Base-by-base conservation (phyloP, 2,888 invertebrate genomes). In the Synergus japonicus region DNA sequence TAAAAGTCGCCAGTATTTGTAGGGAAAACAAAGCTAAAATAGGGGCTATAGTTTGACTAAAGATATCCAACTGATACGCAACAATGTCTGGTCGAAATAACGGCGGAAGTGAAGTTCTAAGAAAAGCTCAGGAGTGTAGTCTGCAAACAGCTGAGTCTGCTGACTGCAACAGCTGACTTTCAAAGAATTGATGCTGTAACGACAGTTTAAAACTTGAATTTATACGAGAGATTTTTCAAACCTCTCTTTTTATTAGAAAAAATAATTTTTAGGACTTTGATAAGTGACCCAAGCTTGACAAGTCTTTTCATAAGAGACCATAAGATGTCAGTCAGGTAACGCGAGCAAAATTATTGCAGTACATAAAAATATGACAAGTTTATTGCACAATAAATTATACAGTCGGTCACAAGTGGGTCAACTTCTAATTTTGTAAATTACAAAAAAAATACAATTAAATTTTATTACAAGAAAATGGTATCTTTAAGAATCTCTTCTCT, bases 61-160 rank as follows among this genome's bases (percentile, higher is more conserved):
- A 10, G 15, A 13, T 15, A 73, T 29, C 9, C 49, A 9, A 73
- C 15, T 73, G 49, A 73, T 22, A 73, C 37, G 49, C 9, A 54
- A 73, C 73, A 73, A 73, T 73, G 73, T 15, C 73, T 73, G 37
- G 37, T 49, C 37, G 49, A 73, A 73, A 54, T 73, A 73, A 73
- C n/a, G 54, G 49, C 73, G 73, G 73, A 73, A 73, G 73, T 73
- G 4, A 7, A 10, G 54, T 73, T 73, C 54, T 73, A 73, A 73
- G 73, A 73, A 73, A 73, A 73, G 73, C 73, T 15, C 49, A 29
- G 54, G 29, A 73, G 49, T 73, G 29, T 54, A 29, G 15, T 49
- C 73, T 37, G 37, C 73, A 54, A 37, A 54, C 73, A 73, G 54
- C 73, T 73, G 73, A 73, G 54, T 73, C 73, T 73, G 73, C 37